Evolutionary conservation across 2,888 invertebrate genomes (phyloP), one percentile per base, ranked within the genome.

Genomic region (Camponotus fellah): DNA sequence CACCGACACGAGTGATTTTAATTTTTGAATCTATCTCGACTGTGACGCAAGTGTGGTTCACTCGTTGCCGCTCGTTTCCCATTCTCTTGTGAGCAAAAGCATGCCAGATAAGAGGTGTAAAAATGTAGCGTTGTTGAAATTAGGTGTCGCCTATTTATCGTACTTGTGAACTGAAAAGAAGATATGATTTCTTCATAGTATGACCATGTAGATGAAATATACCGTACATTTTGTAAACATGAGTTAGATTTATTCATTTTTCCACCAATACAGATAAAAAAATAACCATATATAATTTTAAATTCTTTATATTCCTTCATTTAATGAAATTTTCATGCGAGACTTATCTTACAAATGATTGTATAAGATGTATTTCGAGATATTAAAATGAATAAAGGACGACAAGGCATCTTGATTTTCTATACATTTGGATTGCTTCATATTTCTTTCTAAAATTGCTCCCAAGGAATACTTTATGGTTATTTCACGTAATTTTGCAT

Each of bases 1-100:
- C 62, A 62, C 62, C 82, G 81, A 71, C 71, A 76, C 85, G 83
- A 86, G 83, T 84, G 85, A 87, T 88, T 88, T 87, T 88, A 84
- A 88, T 88, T 88, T 85, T 84, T 76, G 69, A 83, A 68, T 80
- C 83, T 60, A 62, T 79, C 83, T 75, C 49, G 26, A 53, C 68
- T 62, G 43, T 80, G 53, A 62, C 69, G 46, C 80, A 32, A 66
- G 37, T 56, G 37, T 56, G 77, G 62, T 79, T 60, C 12, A 62
- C 60, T 68, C 60, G 49, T 77, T 76, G 66, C 6, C 69, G 60
- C 80, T 32, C 40, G 43, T 69, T 83, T 56, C 46, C 60, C 46
- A 46, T 26, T 68, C 26, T 62, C 62, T 21, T 49, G 49, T 53
- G 60, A 68, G 40, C 79, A 17, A 26, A 32, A 77, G 21, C 32